Evolutionary conservation across 2,797 vertebrate species (phyloP).

Genomic region (Podarcis lilfordi): DNA sequence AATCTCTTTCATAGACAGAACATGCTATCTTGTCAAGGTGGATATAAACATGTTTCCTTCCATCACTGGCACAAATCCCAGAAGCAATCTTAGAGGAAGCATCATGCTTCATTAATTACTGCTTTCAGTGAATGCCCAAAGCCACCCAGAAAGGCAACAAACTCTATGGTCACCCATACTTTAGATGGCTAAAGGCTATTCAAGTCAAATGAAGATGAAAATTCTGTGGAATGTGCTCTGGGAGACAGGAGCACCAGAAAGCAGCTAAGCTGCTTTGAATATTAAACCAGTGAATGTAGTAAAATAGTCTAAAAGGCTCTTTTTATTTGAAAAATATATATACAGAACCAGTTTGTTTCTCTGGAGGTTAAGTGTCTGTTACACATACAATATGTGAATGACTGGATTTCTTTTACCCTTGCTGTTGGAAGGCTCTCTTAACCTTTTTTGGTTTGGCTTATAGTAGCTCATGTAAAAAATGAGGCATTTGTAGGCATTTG

Average conservation of each 20-base stretch:
- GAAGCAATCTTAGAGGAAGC: background rate
- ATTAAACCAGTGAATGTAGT: constrained; percentile 34
- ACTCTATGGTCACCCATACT: background rate
- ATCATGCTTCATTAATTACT: background rate
- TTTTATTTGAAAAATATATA: constrained; percentile 19
- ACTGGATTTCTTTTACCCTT: constrained; percentile 58
- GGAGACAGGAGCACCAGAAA: background rate
- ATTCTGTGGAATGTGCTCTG: background rate
- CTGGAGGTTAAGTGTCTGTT: constrained; percentile 42
- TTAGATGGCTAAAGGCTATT: background rate
- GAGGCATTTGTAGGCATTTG: constrained; percentile 59
- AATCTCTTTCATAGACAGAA: background rate
- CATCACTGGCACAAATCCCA: background rate
- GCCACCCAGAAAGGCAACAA: background rate
- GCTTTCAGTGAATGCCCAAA: background rate
- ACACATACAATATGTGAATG: constrained; percentile 44
- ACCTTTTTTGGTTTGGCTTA: constrained; percentile 53
- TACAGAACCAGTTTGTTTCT: background rate
- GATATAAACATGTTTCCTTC: background rate
- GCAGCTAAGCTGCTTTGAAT: background rate
- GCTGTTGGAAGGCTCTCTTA: constrained; percentile 53
- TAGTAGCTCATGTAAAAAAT: constrained; percentile 45
- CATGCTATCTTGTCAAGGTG: background rate
- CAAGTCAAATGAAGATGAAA: background rate
- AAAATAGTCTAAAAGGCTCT: constrained; percentile 45